Conservation (phyloP, 1,140 invertebrate species). For the Drosophila sturtevanti region DNA sequence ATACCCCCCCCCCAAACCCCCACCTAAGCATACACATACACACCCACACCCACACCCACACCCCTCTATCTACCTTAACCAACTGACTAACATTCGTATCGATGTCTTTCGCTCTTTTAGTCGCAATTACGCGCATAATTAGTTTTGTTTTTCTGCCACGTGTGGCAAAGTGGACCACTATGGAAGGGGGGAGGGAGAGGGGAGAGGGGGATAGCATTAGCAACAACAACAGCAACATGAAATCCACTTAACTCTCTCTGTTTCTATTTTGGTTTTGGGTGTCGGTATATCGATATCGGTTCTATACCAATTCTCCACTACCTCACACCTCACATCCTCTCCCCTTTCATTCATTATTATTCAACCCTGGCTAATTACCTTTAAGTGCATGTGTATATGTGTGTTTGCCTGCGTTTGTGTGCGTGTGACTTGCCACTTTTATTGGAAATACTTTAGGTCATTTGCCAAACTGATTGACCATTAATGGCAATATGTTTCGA, state of each 20-base stretch:
- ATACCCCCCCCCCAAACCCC: no score
- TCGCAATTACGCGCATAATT: conserved; percentile 58
- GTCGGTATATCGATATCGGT: neutral
- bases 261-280: conserved; percentile 4
- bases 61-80: neutral
- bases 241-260: conserved; percentile 9
- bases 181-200: no score
- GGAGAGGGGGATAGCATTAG: no score
- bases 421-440: conserved; percentile 25
- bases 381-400: neutral
- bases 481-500: conserved; percentile 5
- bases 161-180: neutral
- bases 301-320: neutral
- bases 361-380: conserved; percentile 27
- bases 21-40: neutral
- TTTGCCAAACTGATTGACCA: conserved; percentile 35
- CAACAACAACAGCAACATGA: neutral
- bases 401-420: neutral
- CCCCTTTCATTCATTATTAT: conserved; percentile 6
- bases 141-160: conserved; percentile 26
- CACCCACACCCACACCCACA: neutral
- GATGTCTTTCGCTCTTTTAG: conserved; percentile 21
- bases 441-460: conserved; percentile 42
- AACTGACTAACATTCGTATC: neutral
- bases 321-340: neutral